These are phyloP conservation scores for Champsocephalus esox DNA, from an alignment of 2,797 vertebrate species.

Conservation along the genomic window DNA sequence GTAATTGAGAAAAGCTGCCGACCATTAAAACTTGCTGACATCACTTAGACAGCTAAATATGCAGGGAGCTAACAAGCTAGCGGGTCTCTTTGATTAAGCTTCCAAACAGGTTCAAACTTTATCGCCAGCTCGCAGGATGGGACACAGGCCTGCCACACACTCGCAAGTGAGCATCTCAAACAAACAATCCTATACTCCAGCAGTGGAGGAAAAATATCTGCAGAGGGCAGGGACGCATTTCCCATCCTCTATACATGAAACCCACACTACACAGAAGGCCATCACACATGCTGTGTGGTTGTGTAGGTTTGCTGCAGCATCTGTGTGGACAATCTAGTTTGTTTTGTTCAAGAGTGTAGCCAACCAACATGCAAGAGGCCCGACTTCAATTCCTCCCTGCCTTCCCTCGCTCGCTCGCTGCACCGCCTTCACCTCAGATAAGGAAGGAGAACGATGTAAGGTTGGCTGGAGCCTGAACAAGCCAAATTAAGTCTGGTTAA, in stretches of 20 bases:
- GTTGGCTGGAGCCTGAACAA: conserved; percentile 76
- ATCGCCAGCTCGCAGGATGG: conserved; percentile 60
- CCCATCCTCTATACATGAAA: conserved; percentile 28
- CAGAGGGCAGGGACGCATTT: conserved; percentile 16
- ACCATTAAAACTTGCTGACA: conserved; percentile 89
- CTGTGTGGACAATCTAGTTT: conserved; percentile 24
- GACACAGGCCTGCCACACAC: conserved; percentile 64
- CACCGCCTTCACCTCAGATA: conserved; percentile 55
- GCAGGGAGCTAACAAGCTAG: conserved; percentile 80
- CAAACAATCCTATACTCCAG: conserved; percentile 67
- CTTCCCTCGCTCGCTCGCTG: conserved; percentile 25
- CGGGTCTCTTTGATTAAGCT: conserved; percentile 75
- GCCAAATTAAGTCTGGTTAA: conserved; percentile 88
- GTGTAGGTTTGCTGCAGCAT: conserved; percentile 46
- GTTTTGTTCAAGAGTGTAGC: conserved; percentile 12
- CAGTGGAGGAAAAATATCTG: conserved; percentile 53
- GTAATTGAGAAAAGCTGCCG: conserved; percentile 87
- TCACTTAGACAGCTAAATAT: conserved; percentile 82
- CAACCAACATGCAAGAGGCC: conserved; percentile 23
- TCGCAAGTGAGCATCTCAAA: conserved; percentile 74
- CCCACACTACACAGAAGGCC: conserved; percentile 59
- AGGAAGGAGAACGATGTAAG: conserved; percentile 56
- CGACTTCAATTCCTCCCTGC: conserved; percentile 33
- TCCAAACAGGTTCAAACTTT: conserved; percentile 77
- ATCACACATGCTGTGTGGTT: conserved; percentile 39